These are phyloP conservation scores for Cacatua alba DNA, from an alignment of 2,113 vertebrate species.

Conservation along the genomic window DNA sequence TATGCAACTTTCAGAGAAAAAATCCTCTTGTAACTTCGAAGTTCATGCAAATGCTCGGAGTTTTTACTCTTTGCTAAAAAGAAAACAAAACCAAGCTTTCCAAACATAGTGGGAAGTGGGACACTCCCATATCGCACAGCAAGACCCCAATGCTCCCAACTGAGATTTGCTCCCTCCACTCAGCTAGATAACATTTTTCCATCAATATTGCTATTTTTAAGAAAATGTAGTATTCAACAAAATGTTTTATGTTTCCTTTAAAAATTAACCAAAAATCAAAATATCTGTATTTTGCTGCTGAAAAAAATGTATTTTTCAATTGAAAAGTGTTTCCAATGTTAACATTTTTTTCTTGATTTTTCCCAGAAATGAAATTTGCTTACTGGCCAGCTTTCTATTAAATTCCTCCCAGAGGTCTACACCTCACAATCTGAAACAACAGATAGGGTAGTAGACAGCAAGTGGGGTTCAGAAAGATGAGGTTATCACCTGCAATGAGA, in stretches of 20 bases:
- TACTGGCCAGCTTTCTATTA: neutral
- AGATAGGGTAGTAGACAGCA: neutral
- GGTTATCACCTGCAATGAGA: neutral
- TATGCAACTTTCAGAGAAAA: neutral
- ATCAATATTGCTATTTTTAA: neutral
- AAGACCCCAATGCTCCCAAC: neutral
- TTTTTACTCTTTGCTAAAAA: neutral
- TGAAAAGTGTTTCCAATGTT: neutral
- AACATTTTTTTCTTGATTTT: neutral
- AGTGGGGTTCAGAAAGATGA: neutral
- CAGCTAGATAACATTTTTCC: neutral
- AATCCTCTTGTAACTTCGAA: neutral
- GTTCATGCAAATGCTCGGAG: neutral
- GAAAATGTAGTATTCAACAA: neutral
- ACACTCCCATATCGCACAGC: neutral
- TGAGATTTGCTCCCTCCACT: neutral
- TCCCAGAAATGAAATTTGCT: neutral
- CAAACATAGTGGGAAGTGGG: neutral
- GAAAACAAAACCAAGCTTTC: neutral
- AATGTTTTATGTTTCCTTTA: neutral
- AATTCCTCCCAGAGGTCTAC: neutral
- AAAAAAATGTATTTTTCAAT: neutral
- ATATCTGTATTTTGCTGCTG: neutral
- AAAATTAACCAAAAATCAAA: neutral
- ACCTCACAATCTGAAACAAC: neutral